phyloP scores from a whole-genome alignment of 1,140 invertebrate genomes.

The Liolophura sinensis region DNA sequence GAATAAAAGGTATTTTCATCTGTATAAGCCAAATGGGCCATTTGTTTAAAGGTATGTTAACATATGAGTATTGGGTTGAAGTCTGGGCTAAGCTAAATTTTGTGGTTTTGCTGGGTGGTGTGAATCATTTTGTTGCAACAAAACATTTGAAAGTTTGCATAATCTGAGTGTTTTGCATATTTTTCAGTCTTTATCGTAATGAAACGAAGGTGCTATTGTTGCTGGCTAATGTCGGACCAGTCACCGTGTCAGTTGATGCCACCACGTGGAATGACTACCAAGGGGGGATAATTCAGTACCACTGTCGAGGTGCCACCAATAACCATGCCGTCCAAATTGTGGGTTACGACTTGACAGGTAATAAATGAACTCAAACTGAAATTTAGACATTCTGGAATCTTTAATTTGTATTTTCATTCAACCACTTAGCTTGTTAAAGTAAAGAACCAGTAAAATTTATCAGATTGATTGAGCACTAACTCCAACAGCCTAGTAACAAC shows the following conservation, averaged over 20 bases:
- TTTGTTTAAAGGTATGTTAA: no score
- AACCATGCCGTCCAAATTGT: conserved; percentile 86
- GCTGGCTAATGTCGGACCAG: conserved; percentile 73
- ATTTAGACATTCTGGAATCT: not conserved
- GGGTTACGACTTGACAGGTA: conserved; percentile 75
- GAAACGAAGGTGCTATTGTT: conserved; percentile 71
- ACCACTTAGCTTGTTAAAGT: no score
- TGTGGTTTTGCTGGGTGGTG: no score
- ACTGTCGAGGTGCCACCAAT: conserved; percentile 68
- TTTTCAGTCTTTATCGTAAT: conserved; percentile 66
- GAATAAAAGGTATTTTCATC: no score
- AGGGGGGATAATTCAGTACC: conserved; percentile 81
- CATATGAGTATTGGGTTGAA: no score
- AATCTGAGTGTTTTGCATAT: not conserved
- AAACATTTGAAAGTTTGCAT: no score
- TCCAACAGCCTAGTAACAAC: no score
- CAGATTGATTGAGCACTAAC: no score
- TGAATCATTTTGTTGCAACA: no score
- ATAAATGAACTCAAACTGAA: not conserved
- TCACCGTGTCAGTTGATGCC: conserved; percentile 80
- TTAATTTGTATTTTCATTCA: not conserved
- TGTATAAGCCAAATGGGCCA: no score
- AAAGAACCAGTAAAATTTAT: no score
- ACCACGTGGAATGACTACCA: conserved; percentile 86
- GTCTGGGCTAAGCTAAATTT: no score